A percentile compares a stretch with the other conserved stretches of the same genome.
phyloP scores from a whole-genome alignment of 2,113 vertebrate genomes.

The Ophthalmolycus amberensis region DNA sequence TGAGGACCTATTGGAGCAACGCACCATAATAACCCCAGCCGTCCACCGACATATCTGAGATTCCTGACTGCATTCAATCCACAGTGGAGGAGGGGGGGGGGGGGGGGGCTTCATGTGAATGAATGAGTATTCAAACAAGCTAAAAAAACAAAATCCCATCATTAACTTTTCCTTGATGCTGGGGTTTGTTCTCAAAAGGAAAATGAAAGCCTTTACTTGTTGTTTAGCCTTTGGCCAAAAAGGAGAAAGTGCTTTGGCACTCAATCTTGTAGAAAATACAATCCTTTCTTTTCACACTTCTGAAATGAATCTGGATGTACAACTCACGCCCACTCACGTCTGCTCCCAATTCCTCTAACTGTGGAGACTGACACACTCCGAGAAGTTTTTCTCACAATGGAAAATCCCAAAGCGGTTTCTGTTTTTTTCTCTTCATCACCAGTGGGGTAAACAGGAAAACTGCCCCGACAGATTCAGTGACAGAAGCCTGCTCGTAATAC shows the following conservation, averaged over 20 bases:
- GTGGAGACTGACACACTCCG: not conserved
- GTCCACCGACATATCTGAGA: slow-evolving; percentile 51
- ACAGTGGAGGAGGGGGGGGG: not conserved
- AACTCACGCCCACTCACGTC: not conserved
- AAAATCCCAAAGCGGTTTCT: slow-evolving; percentile 33
- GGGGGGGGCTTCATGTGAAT: not conserved
- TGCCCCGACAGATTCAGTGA: not conserved
- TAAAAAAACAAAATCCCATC: not conserved
- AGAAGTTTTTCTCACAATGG: slow-evolving; percentile 25
- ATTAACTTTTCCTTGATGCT: not conserved
- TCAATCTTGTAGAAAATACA: not conserved
- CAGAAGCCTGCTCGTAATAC: not conserved
- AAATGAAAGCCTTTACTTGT: not conserved
- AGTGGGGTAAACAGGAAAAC: slow-evolving; percentile 18
- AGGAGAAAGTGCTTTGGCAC: not conserved
- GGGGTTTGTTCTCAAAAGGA: not conserved
- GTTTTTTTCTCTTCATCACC: not conserved
- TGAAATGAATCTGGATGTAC: not conserved
- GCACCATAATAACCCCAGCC: slow-evolving; percentile 4
- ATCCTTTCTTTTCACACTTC: not conserved
- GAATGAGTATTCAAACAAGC: slow-evolving; percentile 26
- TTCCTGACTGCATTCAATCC: slow-evolving; percentile 53
- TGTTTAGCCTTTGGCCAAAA: not conserved
- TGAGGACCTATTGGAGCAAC: not conserved
- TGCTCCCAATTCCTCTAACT: not conserved